Base-by-base conservation (phyloP, 2,797 vertebrate genomes). In the Myotis myotis region DNA sequence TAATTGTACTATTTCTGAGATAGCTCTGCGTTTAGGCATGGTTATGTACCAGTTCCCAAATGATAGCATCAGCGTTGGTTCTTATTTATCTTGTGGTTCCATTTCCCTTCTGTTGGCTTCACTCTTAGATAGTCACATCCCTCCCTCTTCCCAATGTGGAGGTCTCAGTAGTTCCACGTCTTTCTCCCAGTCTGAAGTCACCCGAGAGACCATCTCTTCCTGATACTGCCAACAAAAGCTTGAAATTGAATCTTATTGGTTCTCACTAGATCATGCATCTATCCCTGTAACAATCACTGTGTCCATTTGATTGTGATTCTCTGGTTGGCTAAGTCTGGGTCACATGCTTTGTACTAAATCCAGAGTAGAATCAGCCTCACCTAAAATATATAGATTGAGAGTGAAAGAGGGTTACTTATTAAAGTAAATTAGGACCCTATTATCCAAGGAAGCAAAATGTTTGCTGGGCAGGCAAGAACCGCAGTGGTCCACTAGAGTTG, bases 81-180 rank as follows among this genome's bases (percentile, higher is more conserved):
- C 8, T 7, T 16, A 1, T 44, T 57, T 20, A 0, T 28, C 64
- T 8, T 17, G 7, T 49, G n/a, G 11, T 7, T 70, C 22, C 0
- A 0, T 82, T n/a, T 75, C 72, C 28, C 44, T 19, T 41, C 30
- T 60, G 25, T 11, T 89, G 51, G 41, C 36, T 87, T 49, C 3
- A 2, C 51, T 51, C 19, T 25, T 38, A 57, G 41, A n/a, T 0
- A n/a, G 8, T 25, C 38, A 30, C 23, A 25, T 22, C 13, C 5
- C 13, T 22, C 12, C 8, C 0, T 30, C 62, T 22, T 44, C n/a
- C 70, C 33, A 16, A 0, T 10, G 20, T 25, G 33, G 33, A 60
- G 2, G 15, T 72, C 30, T 60, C 22, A 1, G 38, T 8, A 70
- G 15, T 7, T 41, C 8, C 8, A 49, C 22, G 53, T 82, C 51